A percentile compares a stretch with the other conserved stretches of the same genome.
These are phyloP conservation scores for Pimephales promelas DNA, from an alignment of 2,113 vertebrate species.

Conservation along the genomic window DNA sequence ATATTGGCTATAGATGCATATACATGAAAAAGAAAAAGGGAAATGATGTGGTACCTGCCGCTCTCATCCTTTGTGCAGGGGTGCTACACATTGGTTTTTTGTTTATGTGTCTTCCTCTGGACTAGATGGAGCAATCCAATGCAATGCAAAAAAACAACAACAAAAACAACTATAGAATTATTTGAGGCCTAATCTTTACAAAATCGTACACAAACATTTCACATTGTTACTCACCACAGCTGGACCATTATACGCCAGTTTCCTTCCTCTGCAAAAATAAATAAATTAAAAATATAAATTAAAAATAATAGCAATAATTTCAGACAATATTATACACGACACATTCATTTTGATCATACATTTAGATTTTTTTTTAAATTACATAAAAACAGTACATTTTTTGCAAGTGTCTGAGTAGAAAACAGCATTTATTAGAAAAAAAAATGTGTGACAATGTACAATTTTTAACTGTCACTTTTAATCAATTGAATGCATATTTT, in stretches of 20 bases:
- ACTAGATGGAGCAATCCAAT: constrained; percentile 55
- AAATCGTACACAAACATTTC: background rate
- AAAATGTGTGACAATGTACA: no score
- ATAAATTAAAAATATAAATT: background rate
- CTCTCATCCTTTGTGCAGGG: constrained; percentile 68
- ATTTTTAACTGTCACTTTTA: no score
- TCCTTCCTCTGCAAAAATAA: constrained; percentile 66
- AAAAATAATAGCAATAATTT: background rate
- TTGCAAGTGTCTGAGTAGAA: background rate
- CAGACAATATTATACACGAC: background rate
- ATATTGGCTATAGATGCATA: background rate
- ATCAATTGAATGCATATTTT: no score
- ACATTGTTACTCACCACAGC: constrained; percentile 63
- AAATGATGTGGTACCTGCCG: constrained; percentile 61
- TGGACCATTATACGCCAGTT: constrained; percentile 69
- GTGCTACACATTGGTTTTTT: constrained; percentile 77
- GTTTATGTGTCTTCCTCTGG: constrained; percentile 64
- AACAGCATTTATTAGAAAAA: no score
- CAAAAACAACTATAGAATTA: background rate
- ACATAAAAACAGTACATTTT: background rate
- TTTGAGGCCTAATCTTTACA: background rate
- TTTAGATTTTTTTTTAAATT: background rate
- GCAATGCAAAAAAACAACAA: background rate
- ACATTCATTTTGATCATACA: no score
- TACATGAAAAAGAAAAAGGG: background rate